Evolutionary conservation across 64 coral and sea anemone genomes (phyloP), one percentile per base, ranked within the genome.

Genomic region (Stichodactyla helianthus): DNA sequence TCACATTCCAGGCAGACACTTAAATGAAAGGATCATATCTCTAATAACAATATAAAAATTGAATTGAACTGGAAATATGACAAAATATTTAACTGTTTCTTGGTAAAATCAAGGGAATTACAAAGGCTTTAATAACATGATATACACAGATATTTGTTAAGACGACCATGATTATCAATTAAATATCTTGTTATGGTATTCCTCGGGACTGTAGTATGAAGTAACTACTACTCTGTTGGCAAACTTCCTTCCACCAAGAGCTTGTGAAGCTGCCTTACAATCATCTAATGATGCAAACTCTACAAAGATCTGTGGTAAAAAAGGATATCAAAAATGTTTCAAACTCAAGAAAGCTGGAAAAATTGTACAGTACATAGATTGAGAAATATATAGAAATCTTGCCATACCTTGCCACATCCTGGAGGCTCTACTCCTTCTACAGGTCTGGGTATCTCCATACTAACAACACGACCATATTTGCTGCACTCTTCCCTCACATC

Each of bases 181-280:
- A 62, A 98, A 98, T 60, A 94, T 92, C 82, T 92, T 94, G 50
- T 88, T 89, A 81, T 93, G 96, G 53, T 95, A 98, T 79, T 85
- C 89, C 63, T 98, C 96, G 28, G 93, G 96, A 19, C 28, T 62
- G 77, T 94, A 98, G 55, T 95, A 98, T 53, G 96, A 98, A n/a
- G 93, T 92, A 35, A 98, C 96, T 13, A 98, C 96, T 65, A 98
- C 96, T 17, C 96, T 93, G 77, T 98, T 98, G 80, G 96, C 93
- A 57, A 98, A 98, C 90, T 98, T 98, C 19, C 96, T 91, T 58
- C 96, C 96, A 27, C 93, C 93, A 27, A 99, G 97, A 14, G 93
- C 59, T 10, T 89, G 86, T 12, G 88, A 87, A 57, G 97, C 97
- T 82, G 54, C 78, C 77, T 90, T 88, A 14, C 86, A 77, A 77